Percentiles rank a stretch among this genome's conserved stretches.
Conservation (phyloP, 1,140 invertebrate species). For the Drepana arcuata region DNA sequence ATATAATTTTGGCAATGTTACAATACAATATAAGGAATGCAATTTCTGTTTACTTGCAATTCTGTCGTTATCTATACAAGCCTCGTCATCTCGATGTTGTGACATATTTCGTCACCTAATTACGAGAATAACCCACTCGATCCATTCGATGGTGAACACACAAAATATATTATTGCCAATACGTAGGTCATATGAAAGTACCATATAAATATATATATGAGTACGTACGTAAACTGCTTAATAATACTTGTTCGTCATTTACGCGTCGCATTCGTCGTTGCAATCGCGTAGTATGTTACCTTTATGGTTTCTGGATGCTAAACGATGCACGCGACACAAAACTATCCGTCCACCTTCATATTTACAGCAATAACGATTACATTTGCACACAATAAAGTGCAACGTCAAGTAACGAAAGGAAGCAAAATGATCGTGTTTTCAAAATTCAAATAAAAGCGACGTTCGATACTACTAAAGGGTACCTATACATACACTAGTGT, state of each 20-base stretch:
- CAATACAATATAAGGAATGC: constrained; percentile 34
- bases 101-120: too few species aligned
- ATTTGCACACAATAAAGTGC: constrained; percentile 53
- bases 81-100: too few species aligned
- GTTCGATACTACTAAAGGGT: constrained; percentile 52
- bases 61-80: too few species aligned
- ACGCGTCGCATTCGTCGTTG: too few species aligned
- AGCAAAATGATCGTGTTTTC: constrained; percentile 49
- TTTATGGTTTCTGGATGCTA: constrained; percentile 18
- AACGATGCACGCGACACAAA: constrained; percentile 13
- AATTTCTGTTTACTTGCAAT: constrained; percentile 44
- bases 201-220: too few species aligned
- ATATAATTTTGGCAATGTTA: constrained; percentile 36
- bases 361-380: constrained; percentile 44
- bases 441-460: constrained; percentile 62
- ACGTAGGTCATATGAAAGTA: too few species aligned
- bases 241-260: too few species aligned
- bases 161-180: too few species aligned
- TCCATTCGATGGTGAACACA: too few species aligned
- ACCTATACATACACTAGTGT: constrained; percentile 52
- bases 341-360: constrained; percentile 23
- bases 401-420: constrained; percentile 39
- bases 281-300: constrained; percentile 17
- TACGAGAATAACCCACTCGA: too few species aligned
- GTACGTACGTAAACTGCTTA: too few species aligned